Evolutionary conservation across 2,888 invertebrate genomes (phyloP).

Genomic region (Standfussiana lucernea): DNA sequence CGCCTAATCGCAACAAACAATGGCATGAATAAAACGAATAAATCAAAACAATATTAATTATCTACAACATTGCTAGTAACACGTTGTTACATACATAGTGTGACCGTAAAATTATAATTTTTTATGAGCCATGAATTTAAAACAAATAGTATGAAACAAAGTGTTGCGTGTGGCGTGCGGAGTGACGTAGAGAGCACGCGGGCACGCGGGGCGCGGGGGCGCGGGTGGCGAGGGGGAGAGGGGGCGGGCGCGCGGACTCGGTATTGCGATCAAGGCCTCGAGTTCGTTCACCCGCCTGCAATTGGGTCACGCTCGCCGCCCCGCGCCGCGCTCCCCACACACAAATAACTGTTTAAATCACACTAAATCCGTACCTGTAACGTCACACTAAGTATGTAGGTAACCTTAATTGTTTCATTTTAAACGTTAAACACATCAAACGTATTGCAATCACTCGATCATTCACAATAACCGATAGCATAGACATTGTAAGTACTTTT

Average conservation of each 20-base stretch:
- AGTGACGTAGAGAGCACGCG: conserved; percentile 77
- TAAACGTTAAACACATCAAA: conserved; percentile 54
- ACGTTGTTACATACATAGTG: conserved; percentile 57
- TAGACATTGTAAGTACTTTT: conserved; percentile 18
- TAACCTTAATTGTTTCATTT: conserved; percentile 74
- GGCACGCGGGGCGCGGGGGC: conserved; percentile 50
- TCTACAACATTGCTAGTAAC: conserved; percentile 64
- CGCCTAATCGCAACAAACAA: conserved; percentile 18
- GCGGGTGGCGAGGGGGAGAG: conserved; percentile 59
- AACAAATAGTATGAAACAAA: conserved; percentile 81
- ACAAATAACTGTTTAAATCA: conserved; percentile 87
- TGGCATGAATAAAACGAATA: conserved; percentile 40
- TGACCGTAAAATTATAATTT: conserved; percentile 65
- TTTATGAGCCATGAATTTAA: conserved; percentile 71
- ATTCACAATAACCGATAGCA: conserved; percentile 30
- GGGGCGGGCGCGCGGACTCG: conserved; percentile 73
- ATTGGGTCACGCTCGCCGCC: conserved; percentile 87
- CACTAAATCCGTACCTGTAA: conserved; percentile 87
- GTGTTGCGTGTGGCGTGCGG: conserved; percentile 73
- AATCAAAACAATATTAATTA: conserved; percentile 48
- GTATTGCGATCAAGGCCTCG: conserved; percentile 90
- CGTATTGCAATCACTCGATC: conserved; percentile 44
- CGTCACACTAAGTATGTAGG: conserved; percentile 81
- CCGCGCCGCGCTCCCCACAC: conserved; percentile 81
- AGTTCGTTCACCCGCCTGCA: conserved; percentile 89